Conservation (phyloP, 2,113 vertebrate genomes). For the Nannospalax galili region DNA sequence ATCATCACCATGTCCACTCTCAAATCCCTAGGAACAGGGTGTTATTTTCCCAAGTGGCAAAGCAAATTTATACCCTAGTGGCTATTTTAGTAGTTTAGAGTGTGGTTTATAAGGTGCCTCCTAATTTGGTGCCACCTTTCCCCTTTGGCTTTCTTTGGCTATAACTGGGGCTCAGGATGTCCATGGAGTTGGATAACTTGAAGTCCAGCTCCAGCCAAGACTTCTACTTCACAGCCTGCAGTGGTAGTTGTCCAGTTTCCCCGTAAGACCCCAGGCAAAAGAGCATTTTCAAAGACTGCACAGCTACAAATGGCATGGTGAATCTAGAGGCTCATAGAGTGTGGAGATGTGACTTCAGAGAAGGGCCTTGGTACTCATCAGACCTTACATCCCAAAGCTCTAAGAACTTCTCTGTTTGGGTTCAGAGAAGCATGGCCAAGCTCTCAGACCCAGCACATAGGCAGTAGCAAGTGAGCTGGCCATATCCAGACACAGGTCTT, state of each 20-base stretch:
- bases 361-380: background rate
- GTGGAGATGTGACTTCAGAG: accelerated
- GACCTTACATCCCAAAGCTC: background rate
- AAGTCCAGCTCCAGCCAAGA: background rate
- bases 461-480: background rate
- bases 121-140: background rate
- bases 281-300: background rate
- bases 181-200: too few species aligned
- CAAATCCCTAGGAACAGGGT: constrained; percentile 32
- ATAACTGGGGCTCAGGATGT: accelerated
- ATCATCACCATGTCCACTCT: background rate
- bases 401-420: background rate
- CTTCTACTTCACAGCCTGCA: background rate
- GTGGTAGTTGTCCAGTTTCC: too few species aligned
- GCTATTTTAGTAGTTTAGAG: background rate
- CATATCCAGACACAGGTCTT: background rate
- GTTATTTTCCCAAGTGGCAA: constrained; percentile 44
- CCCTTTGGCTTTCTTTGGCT: background rate
- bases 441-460: too few species aligned
- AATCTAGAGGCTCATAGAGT: background rate
- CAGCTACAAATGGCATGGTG: accelerated
- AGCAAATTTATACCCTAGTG: background rate
- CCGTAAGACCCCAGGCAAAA: background rate
- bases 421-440: background rate
- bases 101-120: background rate